Evolutionary conservation across 2,888 invertebrate species (phyloP), one percentile per base, ranked within the genome.

Genomic region (Papilio protenor): DNA sequence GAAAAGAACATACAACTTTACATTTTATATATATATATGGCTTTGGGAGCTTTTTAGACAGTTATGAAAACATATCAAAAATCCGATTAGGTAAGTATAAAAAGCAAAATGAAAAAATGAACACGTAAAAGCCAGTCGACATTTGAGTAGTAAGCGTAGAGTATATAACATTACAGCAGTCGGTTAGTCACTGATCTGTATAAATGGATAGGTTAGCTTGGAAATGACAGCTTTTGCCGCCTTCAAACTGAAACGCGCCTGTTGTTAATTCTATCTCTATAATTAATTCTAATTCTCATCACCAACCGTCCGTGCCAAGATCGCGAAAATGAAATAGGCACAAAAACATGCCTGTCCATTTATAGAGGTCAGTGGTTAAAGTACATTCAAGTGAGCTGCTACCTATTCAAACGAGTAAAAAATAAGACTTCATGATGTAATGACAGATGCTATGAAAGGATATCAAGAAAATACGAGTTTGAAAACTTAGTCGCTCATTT

Each of bases 401-500:
- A 72, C 40, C 33, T 61, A 47, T 40, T 69, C 71, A 55, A 77
- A 59, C n/a, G 3, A 61, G 40, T 21, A 49, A 40, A 71, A 57
- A 18, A 14, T 52, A 23, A 71, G 12, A 61, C 47, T 59, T 57
- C 33, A 73, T 47, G 40, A 74, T 70, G 33, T 66, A 73, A 77
- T 73, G 70, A 73, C 71, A 57, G 73, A 75, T 70, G 64, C 40
- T 75, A 70, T 78, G 76, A 79, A 73, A 76, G 74, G 76, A 73
- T 57, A 57, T 75, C 73, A 70, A 71, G 59, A 75, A 77, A 82
- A 81, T 80, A 69, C 69, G n/a, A 57, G 47, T 59, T 59, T 47
- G 66, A 77, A 79, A 78, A 79, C 80, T 79, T 74, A 79, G 79
- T 74, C 80, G 73, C 79, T 80, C 79, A 78, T 79, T 76, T 81